These are phyloP conservation scores for Dolichotis patagonum DNA, from an alignment of 2,113 vertebrate species.

Conservation along the genomic window DNA sequence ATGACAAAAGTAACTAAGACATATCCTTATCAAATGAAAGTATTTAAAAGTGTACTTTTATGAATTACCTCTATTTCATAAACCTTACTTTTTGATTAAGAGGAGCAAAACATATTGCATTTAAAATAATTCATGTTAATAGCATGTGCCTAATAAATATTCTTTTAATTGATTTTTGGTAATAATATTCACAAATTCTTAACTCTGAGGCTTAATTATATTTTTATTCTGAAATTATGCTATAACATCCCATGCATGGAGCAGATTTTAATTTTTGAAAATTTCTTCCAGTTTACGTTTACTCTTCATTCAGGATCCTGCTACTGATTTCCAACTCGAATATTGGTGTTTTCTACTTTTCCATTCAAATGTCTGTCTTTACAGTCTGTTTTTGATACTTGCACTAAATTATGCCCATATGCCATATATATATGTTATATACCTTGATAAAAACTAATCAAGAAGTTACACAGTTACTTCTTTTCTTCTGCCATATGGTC, in stretches of 20 bases:
- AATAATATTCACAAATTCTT: background rate
- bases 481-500: background rate
- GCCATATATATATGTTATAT: background rate
- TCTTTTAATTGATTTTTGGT: background rate
- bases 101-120: background rate
- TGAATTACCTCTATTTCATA: background rate
- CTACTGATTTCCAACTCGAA: background rate
- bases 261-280: background rate
- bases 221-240: background rate
- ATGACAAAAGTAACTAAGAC: background rate
- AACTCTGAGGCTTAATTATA: background rate
- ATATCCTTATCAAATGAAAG: background rate
- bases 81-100: background rate
- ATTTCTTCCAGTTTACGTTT: background rate
- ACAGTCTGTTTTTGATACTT: background rate
- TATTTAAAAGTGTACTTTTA: background rate
- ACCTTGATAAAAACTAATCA: background rate
- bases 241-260: background rate
- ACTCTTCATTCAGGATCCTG: background rate
- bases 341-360: background rate
- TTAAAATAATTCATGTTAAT: background rate
- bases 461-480: background rate
- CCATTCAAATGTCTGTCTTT: background rate
- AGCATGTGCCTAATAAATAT: background rate
- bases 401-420: background rate